Evolutionary conservation across 2,113 vertebrate species (phyloP), one percentile per base, ranked within the genome.

Genomic region (Hypocryptadius cinnamomeus): DNA sequence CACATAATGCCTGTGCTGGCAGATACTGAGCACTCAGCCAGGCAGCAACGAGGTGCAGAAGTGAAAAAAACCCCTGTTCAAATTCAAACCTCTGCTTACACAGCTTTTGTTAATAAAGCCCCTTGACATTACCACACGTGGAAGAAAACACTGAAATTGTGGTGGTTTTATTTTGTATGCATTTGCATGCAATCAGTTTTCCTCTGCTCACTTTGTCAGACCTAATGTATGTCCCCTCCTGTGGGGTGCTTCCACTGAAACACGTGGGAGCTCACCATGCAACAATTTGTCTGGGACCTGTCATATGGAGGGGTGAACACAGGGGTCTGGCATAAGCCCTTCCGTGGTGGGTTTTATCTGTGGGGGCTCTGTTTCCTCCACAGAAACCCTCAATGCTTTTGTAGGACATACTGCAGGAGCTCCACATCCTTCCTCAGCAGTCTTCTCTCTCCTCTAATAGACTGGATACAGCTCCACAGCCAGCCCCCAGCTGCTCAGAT

Each of bases 81-180:
- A 71, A 90, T 89, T 60, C 61, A 79, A 91, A 48, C 45, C 22
- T 63, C 42, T 48, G 48, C 72, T 87, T 87, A 85, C 8, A 6
- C 53, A 65, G 44, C 65, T 77, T 71, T 73, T 81, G 23, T 81
- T 92, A 85, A 90, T 59, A 91, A 91, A 93, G 40, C 59, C 76
- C 66, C 89, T 69, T 0, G 24, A 37, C 40, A 30, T 74, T 54
- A 21, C 45, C 61, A 19, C 0, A 0, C 28, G 6, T 1, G 10
- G 85, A 87, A 50, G 45, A 54, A 86, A 79, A 63, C 33, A 59
- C 15, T 33, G 33, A 37, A 87, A 48, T n/a, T 9, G 50, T 25
- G 23, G 8, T 53, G 31, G 5, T 45, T 69, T 85, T 42, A 20
- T 79, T 90, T 71, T 45, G 19, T 35, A 33, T 24, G 22, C 12